These are phyloP conservation scores for Corydoras maculifer DNA, from an alignment of 2,113 vertebrate genomes.

Conservation along the genomic window DNA sequence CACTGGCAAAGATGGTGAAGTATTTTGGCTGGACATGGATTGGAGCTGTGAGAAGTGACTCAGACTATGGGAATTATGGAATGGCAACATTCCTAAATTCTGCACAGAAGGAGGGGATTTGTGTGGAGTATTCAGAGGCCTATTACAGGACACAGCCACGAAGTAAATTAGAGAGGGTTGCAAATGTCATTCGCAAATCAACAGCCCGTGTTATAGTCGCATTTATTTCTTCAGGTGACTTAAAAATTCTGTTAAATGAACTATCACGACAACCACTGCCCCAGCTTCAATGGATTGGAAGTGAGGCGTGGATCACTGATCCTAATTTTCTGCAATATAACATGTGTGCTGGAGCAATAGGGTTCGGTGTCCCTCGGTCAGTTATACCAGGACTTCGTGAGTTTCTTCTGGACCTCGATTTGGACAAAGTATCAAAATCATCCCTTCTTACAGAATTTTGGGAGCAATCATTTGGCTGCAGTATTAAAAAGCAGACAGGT, in stretches of 20 bases:
- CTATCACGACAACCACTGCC: conserved; percentile 40
- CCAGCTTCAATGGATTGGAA: conserved; percentile 61
- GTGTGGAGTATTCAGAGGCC: conserved; percentile 59
- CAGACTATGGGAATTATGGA: conserved; percentile 64
- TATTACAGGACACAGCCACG: conserved; percentile 48
- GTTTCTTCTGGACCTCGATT: conserved; percentile 53
- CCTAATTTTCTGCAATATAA: conserved; percentile 43
- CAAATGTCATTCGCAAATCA: conserved; percentile 58
- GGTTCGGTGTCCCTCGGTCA: conserved; percentile 51
- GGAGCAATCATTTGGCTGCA: conserved; percentile 58
- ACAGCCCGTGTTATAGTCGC: conserved; percentile 59
- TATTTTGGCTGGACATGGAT: conserved; percentile 69
- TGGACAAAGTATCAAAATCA: conserved; percentile 38
- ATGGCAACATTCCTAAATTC: conserved; percentile 57
- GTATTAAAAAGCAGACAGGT: conserved; percentile 15
- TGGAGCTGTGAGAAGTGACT: conserved; percentile 60
- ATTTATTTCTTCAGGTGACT: conserved; percentile 49
- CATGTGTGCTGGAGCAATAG: conserved; percentile 50
- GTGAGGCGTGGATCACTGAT: conserved; percentile 58
- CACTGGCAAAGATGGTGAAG: conserved; percentile 57
- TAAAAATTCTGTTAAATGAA: conserved; percentile 53
- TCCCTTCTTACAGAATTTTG: conserved; percentile 56
- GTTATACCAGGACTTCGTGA: conserved; percentile 58
- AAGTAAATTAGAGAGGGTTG: conserved; percentile 51
- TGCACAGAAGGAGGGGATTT: conserved; percentile 54